phyloP scores from a whole-genome alignment of 2,888 invertebrate species.

The Eustalomyia histrio region DNA sequence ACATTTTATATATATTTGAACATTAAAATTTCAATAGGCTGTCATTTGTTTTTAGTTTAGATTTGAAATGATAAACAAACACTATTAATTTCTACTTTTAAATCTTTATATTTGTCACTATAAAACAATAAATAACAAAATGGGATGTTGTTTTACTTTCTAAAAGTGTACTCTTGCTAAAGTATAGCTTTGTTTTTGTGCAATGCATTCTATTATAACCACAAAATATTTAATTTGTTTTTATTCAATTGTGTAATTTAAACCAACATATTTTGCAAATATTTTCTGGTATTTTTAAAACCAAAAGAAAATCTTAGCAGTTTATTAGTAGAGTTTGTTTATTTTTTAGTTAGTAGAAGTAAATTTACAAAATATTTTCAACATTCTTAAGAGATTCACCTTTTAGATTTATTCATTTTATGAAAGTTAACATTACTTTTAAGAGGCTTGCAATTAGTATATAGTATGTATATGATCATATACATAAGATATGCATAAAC shows the following conservation, averaged over 20 bases:
- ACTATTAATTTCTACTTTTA: conserved; percentile 7
- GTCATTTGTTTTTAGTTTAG: conserved; percentile 24
- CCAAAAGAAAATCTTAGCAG: neutral
- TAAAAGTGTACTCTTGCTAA: no score
- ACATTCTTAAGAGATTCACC: conserved; percentile 24
- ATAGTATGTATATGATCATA: neutral
- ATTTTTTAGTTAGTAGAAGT: neutral
- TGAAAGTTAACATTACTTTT: neutral
- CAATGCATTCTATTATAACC: neutral
- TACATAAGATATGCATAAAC: neutral
- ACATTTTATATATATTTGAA: conserved; percentile 47
- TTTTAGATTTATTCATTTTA: neutral
- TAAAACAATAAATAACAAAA: neutral
- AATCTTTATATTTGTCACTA: conserved; percentile 11
- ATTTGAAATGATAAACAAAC: conserved; percentile 17
- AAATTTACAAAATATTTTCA: conserved; percentile 38
- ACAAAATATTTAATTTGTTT: conserved; percentile 23
- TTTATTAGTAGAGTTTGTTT: conserved; percentile 21
- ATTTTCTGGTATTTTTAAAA: neutral
- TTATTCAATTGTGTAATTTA: neutral
- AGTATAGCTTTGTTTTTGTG: no score
- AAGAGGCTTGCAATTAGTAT: neutral
- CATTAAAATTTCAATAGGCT: conserved; percentile 8
- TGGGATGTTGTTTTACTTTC: neutral
- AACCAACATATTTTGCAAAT: neutral